A percentile compares a stretch with the other conserved stretches of the same genome.
phyloP scores from a whole-genome alignment of 2,888 invertebrate species.

The Hermaeophaga mercurialis region DNA sequence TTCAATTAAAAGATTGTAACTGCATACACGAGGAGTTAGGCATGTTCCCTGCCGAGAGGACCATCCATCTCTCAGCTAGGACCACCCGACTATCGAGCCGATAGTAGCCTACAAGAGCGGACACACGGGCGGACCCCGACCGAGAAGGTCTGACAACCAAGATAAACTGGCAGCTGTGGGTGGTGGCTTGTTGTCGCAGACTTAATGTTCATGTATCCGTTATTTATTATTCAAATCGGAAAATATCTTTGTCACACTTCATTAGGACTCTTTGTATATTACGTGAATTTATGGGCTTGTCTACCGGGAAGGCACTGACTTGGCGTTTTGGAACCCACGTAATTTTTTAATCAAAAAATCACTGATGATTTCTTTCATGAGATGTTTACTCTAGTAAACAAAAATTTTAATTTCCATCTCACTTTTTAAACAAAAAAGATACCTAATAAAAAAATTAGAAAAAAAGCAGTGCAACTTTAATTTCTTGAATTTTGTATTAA shows the following conservation, averaged over 20 bases:
- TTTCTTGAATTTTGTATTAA: no score
- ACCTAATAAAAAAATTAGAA: no score
- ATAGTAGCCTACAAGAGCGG: slow-evolving; percentile 47
- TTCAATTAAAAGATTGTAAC: slow-evolving; percentile 44
- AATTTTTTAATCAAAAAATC: no score
- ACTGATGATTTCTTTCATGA: no score
- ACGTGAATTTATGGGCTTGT: slow-evolving; percentile 22
- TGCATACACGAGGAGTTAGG: slow-evolving; percentile 40
- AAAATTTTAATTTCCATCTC: no score
- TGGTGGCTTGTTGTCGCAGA: slow-evolving; percentile 57
- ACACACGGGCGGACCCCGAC: slow-evolving; percentile 51
- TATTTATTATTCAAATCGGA: slow-evolving; percentile 48
- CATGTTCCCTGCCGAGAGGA: slow-evolving; percentile 46
- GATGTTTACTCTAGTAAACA: no score
- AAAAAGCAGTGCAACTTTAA: no score
- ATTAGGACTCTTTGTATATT: slow-evolving; percentile 31
- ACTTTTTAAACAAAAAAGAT: no score
- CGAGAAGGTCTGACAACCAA: slow-evolving; percentile 46
- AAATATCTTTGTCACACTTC: slow-evolving; percentile 34
- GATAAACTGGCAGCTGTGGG: slow-evolving; percentile 57
- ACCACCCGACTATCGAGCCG: slow-evolving; percentile 52
- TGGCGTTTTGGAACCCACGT: slow-evolving; percentile 5
- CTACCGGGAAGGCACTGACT: background rate
- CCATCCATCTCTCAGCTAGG: slow-evolving; percentile 49
- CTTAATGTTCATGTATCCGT: slow-evolving; percentile 55